A percentile compares a stretch with the other conserved stretches of the same genome.
Evolutionary conservation across 2,888 invertebrate species (phyloP).

Genomic region (Torymus texanus): DNA sequence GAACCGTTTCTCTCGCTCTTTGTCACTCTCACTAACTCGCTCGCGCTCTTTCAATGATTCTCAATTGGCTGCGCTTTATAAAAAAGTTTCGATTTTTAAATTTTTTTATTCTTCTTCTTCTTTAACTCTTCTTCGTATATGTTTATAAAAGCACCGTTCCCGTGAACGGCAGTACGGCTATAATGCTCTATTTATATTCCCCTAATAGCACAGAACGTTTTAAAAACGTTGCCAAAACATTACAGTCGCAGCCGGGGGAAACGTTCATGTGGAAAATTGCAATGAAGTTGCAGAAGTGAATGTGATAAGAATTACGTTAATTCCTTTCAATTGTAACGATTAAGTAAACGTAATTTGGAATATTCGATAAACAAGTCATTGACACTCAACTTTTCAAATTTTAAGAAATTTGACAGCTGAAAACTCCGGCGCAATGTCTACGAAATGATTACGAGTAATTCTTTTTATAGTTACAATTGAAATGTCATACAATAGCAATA

Average conservation of each 20-base stretch:
- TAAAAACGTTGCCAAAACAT: conserved; percentile 1
- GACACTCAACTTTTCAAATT: no score
- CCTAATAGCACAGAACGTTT: conserved; percentile 6
- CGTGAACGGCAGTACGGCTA: conserved; percentile 47
- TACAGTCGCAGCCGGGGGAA: not conserved
- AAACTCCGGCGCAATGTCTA: no score
- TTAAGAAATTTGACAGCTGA: no score
- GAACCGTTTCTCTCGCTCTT: conserved; percentile 27
- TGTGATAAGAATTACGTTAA: not conserved
- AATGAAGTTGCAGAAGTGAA: not conserved
- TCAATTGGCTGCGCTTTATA: conserved; percentile 61
- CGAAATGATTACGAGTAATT: no score
- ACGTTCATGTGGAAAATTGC: conserved; percentile 1
- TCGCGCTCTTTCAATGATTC: conserved; percentile 51
- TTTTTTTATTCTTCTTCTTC: conserved; percentile 41
- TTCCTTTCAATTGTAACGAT: conserved; percentile 1
- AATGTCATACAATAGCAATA: no score
- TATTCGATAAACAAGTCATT: no score
- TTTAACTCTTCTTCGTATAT: conserved; percentile 48
- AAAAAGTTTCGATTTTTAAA: conserved; percentile 48
- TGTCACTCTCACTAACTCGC: conserved; percentile 48
- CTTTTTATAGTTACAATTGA: no score
- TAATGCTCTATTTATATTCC: conserved; percentile 39
- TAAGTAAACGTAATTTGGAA: no score
- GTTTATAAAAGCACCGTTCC: conserved; percentile 56